Percentiles rank a stretch among this genome's conserved stretches.
Conservation (phyloP, 1,140 invertebrate species). For the Acromyrmex heyeri region DNA sequence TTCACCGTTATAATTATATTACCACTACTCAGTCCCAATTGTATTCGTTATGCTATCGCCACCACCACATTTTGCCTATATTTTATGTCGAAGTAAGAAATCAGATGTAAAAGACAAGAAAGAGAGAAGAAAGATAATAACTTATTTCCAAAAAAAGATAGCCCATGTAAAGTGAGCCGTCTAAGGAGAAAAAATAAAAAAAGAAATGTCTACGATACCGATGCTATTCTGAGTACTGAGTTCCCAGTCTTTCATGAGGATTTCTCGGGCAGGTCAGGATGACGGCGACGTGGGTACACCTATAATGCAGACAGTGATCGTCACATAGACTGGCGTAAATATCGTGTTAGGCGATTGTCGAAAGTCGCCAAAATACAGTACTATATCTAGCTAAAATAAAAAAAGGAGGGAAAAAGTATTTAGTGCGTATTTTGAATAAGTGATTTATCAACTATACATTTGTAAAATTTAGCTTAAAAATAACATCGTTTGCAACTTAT, state of each 20-base stretch:
- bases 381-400: neutral
- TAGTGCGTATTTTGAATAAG: neutral
- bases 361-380: conserved; percentile 31
- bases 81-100: conserved; percentile 6
- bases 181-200: conserved; percentile 80
- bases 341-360: conserved; percentile 49
- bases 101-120: conserved; percentile 51
- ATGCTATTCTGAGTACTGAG: conserved; percentile 87
- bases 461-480: neutral
- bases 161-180: conserved; percentile 2
- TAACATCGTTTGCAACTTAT: neutral
- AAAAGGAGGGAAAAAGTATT: neutral
- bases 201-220: conserved; percentile 86
- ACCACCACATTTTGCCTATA: neutral
- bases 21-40: neutral
- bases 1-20: conserved; percentile 44
- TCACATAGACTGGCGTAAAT: conserved; percentile 76
- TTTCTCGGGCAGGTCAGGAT: conserved; percentile 87
- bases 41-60: conserved; percentile 4
- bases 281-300: conserved; percentile 86
- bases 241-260: conserved; percentile 88
- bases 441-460: neutral
- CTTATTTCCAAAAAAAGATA: conserved; percentile 18
- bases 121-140: conserved; percentile 57
- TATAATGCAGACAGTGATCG: conserved; percentile 86